These are phyloP conservation scores for Papilio protenor DNA, from an alignment of 2,888 invertebrate genomes.

Conservation along the genomic window DNA sequence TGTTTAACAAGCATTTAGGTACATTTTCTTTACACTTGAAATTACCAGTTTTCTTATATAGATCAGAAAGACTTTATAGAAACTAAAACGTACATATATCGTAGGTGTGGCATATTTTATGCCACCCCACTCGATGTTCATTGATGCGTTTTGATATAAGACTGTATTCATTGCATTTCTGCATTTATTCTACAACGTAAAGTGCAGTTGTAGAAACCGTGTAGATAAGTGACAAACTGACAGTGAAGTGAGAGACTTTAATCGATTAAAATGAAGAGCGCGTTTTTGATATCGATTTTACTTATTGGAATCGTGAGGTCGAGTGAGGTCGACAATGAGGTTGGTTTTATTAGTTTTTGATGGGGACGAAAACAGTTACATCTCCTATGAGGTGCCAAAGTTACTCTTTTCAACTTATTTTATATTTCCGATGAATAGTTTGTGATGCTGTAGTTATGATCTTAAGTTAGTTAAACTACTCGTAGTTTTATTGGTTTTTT, in stretches of 20 bases:
- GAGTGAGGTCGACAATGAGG: conserved; percentile 74
- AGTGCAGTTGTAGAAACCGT: conserved; percentile 51
- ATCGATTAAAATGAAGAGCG: conserved; percentile 69
- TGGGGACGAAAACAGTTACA: neutral
- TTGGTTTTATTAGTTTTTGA: conserved; percentile 49
- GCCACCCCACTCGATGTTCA: conserved; percentile 68
- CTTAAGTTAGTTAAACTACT: no score
- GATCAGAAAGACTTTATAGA: no score
- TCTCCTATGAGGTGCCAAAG: no score
- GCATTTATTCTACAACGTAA: conserved; percentile 68
- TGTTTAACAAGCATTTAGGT: no score
- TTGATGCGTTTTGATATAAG: conserved; percentile 72
- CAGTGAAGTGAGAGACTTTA: conserved; percentile 69
- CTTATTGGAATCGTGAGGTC: conserved; percentile 73
- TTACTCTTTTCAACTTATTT: no score
- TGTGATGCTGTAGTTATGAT: no score
- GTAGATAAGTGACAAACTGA: conserved; percentile 53
- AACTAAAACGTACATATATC: no score
- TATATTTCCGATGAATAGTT: no score
- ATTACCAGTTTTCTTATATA: no score
- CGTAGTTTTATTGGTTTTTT: no score
- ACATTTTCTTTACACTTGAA: no score
- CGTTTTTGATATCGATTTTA: conserved; percentile 68
- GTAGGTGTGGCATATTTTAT: conserved; percentile 8
- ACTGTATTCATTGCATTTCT: conserved; percentile 64